phyloP scores from a whole-genome alignment of 2,113 vertebrate species.

The Campylomormyrus tamandua region DNA sequence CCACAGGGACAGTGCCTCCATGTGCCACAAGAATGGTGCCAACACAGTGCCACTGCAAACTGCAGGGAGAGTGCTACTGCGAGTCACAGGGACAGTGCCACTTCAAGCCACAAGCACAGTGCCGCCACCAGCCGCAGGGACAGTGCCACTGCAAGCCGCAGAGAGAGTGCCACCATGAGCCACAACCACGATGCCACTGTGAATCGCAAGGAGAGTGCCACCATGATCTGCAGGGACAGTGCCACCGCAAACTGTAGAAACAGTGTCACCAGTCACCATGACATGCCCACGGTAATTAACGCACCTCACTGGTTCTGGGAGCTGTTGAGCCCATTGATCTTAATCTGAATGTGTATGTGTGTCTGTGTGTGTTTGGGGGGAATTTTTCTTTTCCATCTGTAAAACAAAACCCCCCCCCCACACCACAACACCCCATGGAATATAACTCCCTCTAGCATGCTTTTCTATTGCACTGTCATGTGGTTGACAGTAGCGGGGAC shows the following conservation, averaged over 20 bases:
- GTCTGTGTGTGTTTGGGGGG: neutral
- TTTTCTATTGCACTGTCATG: constrained; percentile 19
- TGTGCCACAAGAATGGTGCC: neutral
- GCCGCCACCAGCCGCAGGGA: too few species aligned
- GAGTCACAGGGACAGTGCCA: neutral
- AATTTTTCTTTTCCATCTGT: constrained; percentile 42
- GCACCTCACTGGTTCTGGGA: constrained; percentile 19
- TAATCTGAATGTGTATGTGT: neutral
- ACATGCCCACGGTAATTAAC: constrained; percentile 34
- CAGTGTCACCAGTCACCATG: neutral
- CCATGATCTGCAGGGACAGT: neutral
- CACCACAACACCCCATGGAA: neutral
- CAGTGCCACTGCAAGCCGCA: too few species aligned
- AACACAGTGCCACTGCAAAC: neutral
- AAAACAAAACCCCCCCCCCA: constrained; percentile 34
- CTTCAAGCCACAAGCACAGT: too few species aligned
- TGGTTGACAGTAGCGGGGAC: constrained; percentile 48
- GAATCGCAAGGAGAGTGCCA: too few species aligned
- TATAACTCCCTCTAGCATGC: constrained; percentile 15
- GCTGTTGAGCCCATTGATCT: constrained; percentile 52
- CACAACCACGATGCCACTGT: too few species aligned
- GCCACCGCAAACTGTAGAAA: neutral
- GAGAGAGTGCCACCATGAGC: neutral
- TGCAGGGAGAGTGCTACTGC: neutral
- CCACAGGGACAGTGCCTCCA: too few species aligned